Evolutionary conservation across 2,113 vertebrate genomes (phyloP).

Genomic region (Diglossa brunneiventris): DNA sequence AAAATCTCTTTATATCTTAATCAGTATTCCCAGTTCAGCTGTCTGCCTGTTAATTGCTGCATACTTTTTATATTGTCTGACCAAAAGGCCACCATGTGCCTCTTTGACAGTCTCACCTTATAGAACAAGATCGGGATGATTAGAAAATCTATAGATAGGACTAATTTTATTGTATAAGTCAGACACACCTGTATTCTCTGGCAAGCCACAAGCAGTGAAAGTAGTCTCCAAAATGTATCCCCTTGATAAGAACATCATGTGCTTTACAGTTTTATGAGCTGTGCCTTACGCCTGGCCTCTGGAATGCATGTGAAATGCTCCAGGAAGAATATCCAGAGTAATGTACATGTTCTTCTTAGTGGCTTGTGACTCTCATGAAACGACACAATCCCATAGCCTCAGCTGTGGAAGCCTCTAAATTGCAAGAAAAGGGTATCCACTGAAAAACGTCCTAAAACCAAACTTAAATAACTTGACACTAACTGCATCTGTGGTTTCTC

Average conservation of each 20-base stretch:
- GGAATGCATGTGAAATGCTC: not conserved
- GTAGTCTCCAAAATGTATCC: not conserved
- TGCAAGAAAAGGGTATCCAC: conserved; percentile 52
- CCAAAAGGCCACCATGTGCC: not conserved
- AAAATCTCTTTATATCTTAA: conserved; percentile 28
- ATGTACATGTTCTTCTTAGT: conserved; percentile 24
- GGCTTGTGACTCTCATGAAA: conserved; percentile 47
- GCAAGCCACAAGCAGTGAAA: not conserved
- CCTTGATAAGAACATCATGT: conserved; percentile 12
- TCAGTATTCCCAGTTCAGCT: not conserved
- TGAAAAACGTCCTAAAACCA: conserved; percentile 33
- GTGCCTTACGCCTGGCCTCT: conserved; percentile 14
- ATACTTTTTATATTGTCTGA: not conserved
- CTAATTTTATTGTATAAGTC: not conserved
- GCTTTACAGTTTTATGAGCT: conserved; percentile 4
- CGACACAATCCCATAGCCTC: not conserved
- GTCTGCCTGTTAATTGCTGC: conserved; percentile 2
- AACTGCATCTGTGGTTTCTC: conserved; percentile 56
- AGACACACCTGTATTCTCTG: not conserved
- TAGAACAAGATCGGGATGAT: not conserved
- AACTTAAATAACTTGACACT: conserved; percentile 65
- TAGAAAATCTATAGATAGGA: not conserved
- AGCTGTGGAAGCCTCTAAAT: conserved; percentile 44
- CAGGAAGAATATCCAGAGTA: not conserved
- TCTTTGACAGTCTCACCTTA: not conserved